Percentiles rank a stretch among this genome's conserved stretches.
These are phyloP conservation scores for Botrylloides violaceus DNA, from an alignment of 23 tunicate species.

Conservation along the genomic window DNA sequence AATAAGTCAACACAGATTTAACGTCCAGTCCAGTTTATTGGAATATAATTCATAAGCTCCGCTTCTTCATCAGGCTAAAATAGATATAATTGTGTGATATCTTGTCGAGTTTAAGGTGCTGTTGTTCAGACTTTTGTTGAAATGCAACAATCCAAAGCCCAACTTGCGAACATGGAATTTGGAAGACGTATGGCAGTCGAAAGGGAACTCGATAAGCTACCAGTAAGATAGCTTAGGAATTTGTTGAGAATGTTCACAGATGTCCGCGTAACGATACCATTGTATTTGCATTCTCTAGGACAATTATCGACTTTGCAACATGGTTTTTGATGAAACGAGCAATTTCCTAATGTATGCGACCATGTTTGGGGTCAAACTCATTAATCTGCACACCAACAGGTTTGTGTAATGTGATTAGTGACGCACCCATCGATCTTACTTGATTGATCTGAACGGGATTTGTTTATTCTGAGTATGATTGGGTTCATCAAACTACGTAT, in stretches of 20 bases:
- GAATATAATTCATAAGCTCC: too few species aligned
- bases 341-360: slow-evolving; percentile 80
- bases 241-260: not conserved
- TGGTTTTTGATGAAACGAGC: slow-evolving; percentile 87
- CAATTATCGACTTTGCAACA: slow-evolving; percentile 30
- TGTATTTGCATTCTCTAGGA: not conserved
- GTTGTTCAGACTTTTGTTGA: slow-evolving; percentile 29
- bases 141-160: slow-evolving; percentile 64
- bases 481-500: too few species aligned
- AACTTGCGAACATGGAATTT: slow-evolving; percentile 96
- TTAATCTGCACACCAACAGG: slow-evolving; percentile 79
- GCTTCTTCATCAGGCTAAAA: not conserved
- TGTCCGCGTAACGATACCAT: not conserved
- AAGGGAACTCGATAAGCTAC: slow-evolving; percentile 66
- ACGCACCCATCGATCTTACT: too few species aligned
- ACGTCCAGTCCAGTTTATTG: too few species aligned
- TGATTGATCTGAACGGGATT: too few species aligned
- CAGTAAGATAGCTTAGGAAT: not conserved
- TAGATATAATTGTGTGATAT: not conserved
- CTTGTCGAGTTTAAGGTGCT: too few species aligned
- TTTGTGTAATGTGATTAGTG: slow-evolving; percentile 11
- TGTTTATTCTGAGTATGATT: too few species aligned
- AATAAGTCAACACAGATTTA: too few species aligned
- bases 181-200: slow-evolving; percentile 91
- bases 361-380: slow-evolving; percentile 84